These are phyloP conservation scores for Neopipo cinnamomea DNA, from an alignment of 2,113 vertebrate species.

Conservation along the genomic window DNA sequence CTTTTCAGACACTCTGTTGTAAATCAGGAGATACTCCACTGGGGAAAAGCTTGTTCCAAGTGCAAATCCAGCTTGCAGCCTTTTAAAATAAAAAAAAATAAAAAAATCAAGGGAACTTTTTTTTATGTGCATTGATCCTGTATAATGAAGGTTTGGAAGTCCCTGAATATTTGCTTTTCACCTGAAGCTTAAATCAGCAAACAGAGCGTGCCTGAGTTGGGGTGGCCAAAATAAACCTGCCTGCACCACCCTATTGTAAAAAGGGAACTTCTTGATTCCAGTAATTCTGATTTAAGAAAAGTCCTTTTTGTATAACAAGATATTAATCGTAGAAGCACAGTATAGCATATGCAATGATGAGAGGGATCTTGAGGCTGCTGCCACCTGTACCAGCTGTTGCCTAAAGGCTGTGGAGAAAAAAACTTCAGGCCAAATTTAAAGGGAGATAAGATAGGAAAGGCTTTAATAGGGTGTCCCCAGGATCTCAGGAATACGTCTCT, in stretches of 20 bases:
- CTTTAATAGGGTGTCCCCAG: no score
- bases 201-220: neutral
- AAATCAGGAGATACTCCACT: conserved; percentile 17
- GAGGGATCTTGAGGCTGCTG: neutral
- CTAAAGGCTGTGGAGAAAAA: no score
- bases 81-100: neutral
- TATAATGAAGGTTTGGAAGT: neutral
- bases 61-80: conserved; percentile 14
- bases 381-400: neutral
- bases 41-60: conserved; percentile 9
- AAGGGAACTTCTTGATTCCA: neutral
- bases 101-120: neutral
- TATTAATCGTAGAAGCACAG: neutral
- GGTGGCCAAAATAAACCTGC: conserved; percentile 8
- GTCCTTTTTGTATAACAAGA: neutral
- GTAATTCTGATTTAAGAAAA: neutral
- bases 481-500: no score
- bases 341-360: neutral
- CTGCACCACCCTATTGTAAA: neutral
- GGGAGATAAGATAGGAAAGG: no score
- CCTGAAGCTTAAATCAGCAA: neutral
- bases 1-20: conserved; percentile 12
- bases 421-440: no score
- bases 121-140: neutral
- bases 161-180: conserved; percentile 19